phyloP scores from a whole-genome alignment of 2,797 vertebrate species.

The Sandelia bainsii region DNA sequence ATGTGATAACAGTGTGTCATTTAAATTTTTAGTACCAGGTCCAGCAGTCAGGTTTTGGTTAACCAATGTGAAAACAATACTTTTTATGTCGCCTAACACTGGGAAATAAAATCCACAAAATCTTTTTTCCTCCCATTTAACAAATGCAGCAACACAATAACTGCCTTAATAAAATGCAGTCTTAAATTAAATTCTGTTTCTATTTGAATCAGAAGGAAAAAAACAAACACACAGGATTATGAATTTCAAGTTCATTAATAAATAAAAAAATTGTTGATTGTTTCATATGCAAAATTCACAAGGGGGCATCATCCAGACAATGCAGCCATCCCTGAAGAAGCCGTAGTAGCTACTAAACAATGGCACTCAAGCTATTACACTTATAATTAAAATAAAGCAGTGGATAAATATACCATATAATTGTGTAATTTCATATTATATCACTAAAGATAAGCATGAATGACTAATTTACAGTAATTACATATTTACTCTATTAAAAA shows the following conservation, averaged over 20 bases:
- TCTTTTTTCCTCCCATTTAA: not conserved
- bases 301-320: not conserved
- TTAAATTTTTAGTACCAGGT: not conserved
- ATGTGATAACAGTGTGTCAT: no score
- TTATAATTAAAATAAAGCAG: slow-evolving; percentile 1
- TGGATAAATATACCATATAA: not conserved
- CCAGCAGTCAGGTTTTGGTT: not conserved
- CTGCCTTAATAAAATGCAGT: not conserved
- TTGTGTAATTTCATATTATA: slow-evolving; percentile 12
- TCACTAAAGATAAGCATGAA: not conserved
- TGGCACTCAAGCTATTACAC: not conserved
- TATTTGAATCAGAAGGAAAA: no score
- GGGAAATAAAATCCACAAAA: not conserved
- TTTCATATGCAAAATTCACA: not conserved
- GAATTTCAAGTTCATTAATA: not conserved
- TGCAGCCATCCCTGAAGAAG: not conserved
- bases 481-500: not conserved
- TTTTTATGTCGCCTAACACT: not conserved
- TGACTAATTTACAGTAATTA: not conserved
- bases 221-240: not conserved
- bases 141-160: not conserved
- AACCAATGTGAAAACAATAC: not conserved
- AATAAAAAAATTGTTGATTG: no score
- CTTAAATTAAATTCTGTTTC: not conserved
- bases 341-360: not conserved